phyloP scores from a whole-genome alignment of 2,888 invertebrate genomes.

The Drosophila quasianomalipes region DNA sequence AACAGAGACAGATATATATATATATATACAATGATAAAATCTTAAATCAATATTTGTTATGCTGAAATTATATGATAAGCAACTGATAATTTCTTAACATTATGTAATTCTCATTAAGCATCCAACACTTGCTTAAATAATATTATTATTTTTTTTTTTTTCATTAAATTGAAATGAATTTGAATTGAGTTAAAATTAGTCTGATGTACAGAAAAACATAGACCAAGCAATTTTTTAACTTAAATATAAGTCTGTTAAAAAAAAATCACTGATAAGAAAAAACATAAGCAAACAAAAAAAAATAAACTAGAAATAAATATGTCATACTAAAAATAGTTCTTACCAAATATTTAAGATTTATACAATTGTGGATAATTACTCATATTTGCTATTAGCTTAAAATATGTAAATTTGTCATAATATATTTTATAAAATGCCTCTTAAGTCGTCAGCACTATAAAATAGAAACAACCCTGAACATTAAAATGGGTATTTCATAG shows the following conservation, averaged over 20 bases:
- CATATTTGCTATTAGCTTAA: not conserved
- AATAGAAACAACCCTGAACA: not conserved
- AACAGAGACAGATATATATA: not conserved
- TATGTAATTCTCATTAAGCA: not conserved
- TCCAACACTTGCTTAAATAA: not conserved
- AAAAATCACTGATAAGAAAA: not conserved
- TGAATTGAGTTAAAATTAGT: not conserved
- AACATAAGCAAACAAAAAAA: not conserved
- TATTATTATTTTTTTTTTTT: not conserved
- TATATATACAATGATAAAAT: not conserved
- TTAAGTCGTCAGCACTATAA: not conserved
- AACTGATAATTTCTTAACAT: not conserved
- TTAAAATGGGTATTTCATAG: conserved; percentile 20
- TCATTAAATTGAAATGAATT: not conserved
- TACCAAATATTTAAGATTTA: not conserved
- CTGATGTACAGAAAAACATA: not conserved
- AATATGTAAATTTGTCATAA: not conserved
- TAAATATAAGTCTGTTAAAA: not conserved
- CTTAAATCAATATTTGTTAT: not conserved
- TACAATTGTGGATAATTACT: not conserved
- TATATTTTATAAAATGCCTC: not conserved
- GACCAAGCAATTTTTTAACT: not conserved
- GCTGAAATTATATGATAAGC: not conserved
- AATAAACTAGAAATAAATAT: not conserved
- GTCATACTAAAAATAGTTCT: not conserved